Conservation (phyloP, 2,888 invertebrate species). For the Agriopis marginaria region DNA sequence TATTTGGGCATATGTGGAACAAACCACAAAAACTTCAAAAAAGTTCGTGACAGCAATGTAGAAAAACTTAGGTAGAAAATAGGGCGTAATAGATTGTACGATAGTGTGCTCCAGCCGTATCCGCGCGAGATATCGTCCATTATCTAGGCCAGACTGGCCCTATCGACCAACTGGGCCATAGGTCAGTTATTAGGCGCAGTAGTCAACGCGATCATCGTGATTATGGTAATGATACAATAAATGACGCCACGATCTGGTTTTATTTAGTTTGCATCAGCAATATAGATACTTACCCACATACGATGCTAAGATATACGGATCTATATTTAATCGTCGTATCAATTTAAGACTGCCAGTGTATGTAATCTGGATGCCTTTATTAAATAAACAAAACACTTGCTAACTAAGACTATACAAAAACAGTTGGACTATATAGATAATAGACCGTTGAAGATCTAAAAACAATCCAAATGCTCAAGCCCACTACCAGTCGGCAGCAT, state of each 20-base stretch:
- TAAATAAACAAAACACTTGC: too few relatives aligned
- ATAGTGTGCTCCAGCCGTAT: slow-evolving; percentile 13
- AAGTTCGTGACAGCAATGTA: too few relatives aligned
- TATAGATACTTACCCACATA: neutral
- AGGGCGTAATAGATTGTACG: slow-evolving; percentile 2
- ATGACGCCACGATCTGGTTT: neutral
- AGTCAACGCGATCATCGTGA: slow-evolving; percentile 50
- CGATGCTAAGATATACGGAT: neutral
- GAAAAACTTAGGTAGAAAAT: slow-evolving; percentile 7
- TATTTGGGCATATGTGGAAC: too few relatives aligned
- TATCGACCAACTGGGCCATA: slow-evolving; percentile 66
- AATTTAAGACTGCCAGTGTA: too few relatives aligned
- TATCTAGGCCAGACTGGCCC: slow-evolving; percentile 75
- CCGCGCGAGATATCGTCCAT: slow-evolving; percentile 53
- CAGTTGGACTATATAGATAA: too few relatives aligned
- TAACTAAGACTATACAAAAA: too few relatives aligned
- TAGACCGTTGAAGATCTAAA: too few relatives aligned
- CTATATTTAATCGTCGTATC: too few relatives aligned
- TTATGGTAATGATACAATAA: slow-evolving; percentile 47
- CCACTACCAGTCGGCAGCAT: too few relatives aligned
- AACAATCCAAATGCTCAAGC: too few relatives aligned
- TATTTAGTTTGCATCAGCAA: neutral
- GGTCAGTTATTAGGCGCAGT: slow-evolving; percentile 78
- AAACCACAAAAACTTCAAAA: too few relatives aligned
- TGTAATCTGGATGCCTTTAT: too few relatives aligned